Evolutionary conservation across 2,888 invertebrate species (phyloP).

Genomic region (Choreutis nemorana): DNA sequence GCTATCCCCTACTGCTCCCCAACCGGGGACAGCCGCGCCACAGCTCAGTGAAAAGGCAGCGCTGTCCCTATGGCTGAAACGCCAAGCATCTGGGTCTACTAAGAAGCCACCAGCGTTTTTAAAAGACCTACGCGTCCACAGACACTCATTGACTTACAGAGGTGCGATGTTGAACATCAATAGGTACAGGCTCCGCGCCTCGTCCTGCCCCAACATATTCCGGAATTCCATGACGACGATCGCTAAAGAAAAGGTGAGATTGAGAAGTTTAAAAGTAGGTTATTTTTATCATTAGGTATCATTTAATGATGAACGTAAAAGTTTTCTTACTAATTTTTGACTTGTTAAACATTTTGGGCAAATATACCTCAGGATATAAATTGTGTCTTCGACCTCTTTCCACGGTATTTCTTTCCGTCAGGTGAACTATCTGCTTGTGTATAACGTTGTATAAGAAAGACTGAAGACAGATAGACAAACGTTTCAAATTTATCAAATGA

Average conservation of each 20-base stretch:
- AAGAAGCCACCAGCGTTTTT: conserved; percentile 72
- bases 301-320: too few species aligned
- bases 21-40: conserved; percentile 23
- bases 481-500: too few species aligned
- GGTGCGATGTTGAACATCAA: conserved; percentile 88
- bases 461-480: too few species aligned
- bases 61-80: conserved; percentile 64
- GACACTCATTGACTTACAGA: conserved; percentile 82
- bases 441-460: too few species aligned
- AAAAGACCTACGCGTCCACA: conserved; percentile 76
- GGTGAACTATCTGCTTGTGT: too few species aligned
- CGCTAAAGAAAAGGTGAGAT: conserved; percentile 74
- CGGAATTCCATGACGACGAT: conserved; percentile 86
- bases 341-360: too few species aligned
- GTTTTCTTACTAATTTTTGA: too few species aligned
- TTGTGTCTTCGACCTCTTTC: too few species aligned
- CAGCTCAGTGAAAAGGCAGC: conserved; percentile 54
- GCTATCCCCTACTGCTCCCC: conserved; percentile 28
- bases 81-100: conserved; percentile 29
- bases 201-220: conserved; percentile 91
- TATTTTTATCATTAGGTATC: not conserved
- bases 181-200: conserved; percentile 80
- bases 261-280: too few species aligned
- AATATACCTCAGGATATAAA: too few species aligned
- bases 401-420: too few species aligned